Base-by-base conservation (phyloP, 1,140 invertebrate genomes). In the Elymnias hypermnestra region DNA sequence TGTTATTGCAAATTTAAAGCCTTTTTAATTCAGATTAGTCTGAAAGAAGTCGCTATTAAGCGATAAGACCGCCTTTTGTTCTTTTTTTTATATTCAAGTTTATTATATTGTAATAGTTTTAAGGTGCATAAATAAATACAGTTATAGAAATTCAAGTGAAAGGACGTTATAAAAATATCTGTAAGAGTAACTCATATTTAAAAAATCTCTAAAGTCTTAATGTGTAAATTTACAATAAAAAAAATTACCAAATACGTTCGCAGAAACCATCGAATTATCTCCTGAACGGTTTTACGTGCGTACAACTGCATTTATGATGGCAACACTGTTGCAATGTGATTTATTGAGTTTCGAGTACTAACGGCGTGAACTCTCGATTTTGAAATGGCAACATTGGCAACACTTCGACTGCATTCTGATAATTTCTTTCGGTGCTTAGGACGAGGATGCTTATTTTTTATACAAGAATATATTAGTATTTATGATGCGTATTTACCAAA, bases 221-320 rank as follows among this genome's bases (percentile, higher is more conserved):
- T 25, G 31, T 13, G 5, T n/a, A 15, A 18, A 31, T 33, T 48
- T 50, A 3, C n/a, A 25, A 25, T 50, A 35, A 48, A 64, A 56
- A 63, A 45, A 52, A 43, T 39, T 12, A 52, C 72, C 60, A 57
- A 73, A 70, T 62, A 56, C 60, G 56, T 81, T 81, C 76, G 56
- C 45, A 57, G 76, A 81, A 81, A 37, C 70, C 62, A 81, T 77
- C 74, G 76, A 72, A 81, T 81, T 81, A 81, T 78, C 73, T 72
- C 47, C 47, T 56, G 62, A 72, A 66, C 57, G 68, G 67, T 72
- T 78, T 73, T 77, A 77, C 72, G 72, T 48, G 59, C 47, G 57
- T 37, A 51, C 55, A 42, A 44, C 53, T 58, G 46, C 36, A 39
- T 81, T 81, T 81, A 81, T 67, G 76, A 81, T 33, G 46, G 57